Base-by-base conservation (phyloP, 2,888 invertebrate genomes). In the Aphodius granarius region DNA sequence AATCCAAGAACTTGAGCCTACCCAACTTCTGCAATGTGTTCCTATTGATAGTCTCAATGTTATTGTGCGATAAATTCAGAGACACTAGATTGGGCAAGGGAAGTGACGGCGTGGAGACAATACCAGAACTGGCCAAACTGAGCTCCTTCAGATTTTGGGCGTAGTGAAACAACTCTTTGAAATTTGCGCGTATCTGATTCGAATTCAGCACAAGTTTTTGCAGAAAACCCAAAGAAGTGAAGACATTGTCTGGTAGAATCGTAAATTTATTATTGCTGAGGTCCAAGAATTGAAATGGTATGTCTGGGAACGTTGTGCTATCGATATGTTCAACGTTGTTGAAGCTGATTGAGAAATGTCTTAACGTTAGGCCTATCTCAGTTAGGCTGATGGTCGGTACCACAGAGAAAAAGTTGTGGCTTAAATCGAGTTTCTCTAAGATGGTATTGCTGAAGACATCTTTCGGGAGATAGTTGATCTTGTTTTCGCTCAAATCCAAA, bases 291-390 rank as follows among this genome's bases (percentile, higher is more conserved):
- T 94, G 91, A 85, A 93, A 94, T 73, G 95, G 94, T 23, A 94
- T 94, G 82, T 94, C 93, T 65, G 95, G 92, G 84, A 96, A 96
- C 88, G 95, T 95, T 78, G 94, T 95, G 81, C 94, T 94, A 86
- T 97, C 96, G 80, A 97, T 89, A 85, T 95, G 95, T 85, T 96
- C 96, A 79, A 97, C 90, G 79, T 91, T 92, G 86, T 97, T 97
- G 79, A 91, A 90, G 0, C 94, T 92, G 84, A 97, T 89, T 83
- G 95, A 94, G 76, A 97, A 90, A 84, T 92, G 92, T 72, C 95
- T 89, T 77, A 96, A 86, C 0, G 95, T 95, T 82, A 93, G 92
- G 3, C 95, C 95, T 19, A 95, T 91, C 85, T 94, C 94, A 0
- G 93, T 91, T 77, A 96, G 90, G 18, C 94, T 93, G 20, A 92